Evolutionary conservation across 2,113 vertebrate genomes (phyloP).

Genomic region (Charadrius vociferus): DNA sequence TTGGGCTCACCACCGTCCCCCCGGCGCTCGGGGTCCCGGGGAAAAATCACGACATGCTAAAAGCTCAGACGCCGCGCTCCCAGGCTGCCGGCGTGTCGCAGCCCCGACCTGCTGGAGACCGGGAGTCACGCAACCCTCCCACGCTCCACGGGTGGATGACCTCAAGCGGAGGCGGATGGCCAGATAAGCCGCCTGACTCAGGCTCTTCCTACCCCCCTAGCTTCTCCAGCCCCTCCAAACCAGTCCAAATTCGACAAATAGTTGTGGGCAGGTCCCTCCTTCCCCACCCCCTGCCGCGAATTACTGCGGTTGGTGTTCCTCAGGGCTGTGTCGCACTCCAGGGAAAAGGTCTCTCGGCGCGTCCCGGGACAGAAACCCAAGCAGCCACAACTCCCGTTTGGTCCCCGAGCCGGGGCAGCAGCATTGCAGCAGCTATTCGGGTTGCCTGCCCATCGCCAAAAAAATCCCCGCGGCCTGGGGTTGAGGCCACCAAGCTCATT

Average conservation of each 20-base stretch:
- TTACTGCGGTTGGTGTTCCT: not conserved
- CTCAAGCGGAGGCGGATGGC: not conserved
- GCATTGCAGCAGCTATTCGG: rapidly evolving
- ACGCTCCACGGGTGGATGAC: not conserved
- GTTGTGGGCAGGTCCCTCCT: not conserved
- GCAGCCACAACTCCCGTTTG: not conserved
- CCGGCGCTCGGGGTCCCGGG: not conserved
- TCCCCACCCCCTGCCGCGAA: not conserved
- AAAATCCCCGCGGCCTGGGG: not conserved
- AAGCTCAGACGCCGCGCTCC: rapidly evolving
- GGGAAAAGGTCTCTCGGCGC: not conserved
- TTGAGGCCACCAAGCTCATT: not conserved
- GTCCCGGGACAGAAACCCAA: not conserved
- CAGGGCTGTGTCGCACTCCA: not conserved
- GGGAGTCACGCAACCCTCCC: not conserved
- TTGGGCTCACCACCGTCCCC: not conserved
- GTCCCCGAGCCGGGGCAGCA: rapidly evolving
- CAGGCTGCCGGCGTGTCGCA: not conserved
- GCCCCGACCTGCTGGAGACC: not conserved
- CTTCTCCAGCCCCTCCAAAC: not conserved
- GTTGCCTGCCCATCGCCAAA: not conserved
- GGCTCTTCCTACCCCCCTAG: not conserved
- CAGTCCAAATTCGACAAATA: not conserved
- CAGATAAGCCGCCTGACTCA: slow-evolving; percentile 31
- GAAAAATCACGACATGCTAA: rapidly evolving